These are phyloP conservation scores for Heptranchias perlo DNA, from an alignment of 2,113 vertebrate genomes.

Conservation along the genomic window DNA sequence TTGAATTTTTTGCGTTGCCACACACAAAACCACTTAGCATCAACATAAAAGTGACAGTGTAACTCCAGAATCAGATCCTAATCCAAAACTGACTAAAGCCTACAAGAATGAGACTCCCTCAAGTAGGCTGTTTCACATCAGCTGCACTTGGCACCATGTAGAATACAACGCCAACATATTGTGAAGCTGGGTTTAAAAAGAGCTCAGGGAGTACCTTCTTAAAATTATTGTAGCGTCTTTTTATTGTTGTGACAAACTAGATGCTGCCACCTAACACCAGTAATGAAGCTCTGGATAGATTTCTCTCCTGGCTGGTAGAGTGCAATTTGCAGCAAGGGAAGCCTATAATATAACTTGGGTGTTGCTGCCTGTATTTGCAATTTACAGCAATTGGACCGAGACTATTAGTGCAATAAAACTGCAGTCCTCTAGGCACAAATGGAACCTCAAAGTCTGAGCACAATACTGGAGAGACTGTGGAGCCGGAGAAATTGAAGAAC, in stretches of 20 bases:
- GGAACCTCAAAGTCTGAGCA: neutral
- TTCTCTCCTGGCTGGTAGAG: neutral
- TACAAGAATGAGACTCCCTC: neutral
- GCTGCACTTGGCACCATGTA: neutral
- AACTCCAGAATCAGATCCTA: neutral
- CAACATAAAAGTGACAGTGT: neutral
- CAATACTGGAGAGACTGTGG: neutral
- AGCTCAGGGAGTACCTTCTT: neutral
- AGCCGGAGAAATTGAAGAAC: neutral
- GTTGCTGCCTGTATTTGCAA: neutral
- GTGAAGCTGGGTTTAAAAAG: too few relatives aligned
- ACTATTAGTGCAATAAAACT: neutral
- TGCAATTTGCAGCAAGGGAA: neutral
- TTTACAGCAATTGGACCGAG: neutral
- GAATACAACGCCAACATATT: neutral
- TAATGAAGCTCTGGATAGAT: neutral
- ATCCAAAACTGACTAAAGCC: neutral
- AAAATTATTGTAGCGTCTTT: neutral
- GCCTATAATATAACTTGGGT: neutral
- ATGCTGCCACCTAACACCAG: neutral
- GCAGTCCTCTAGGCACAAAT: neutral
- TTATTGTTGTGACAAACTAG: neutral
- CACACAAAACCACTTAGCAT: neutral
- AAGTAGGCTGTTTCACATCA: neutral
- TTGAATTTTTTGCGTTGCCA: neutral